Evolutionary conservation across 2,113 vertebrate species (phyloP).

Genomic region (Sturnira hondurensis): DNA sequence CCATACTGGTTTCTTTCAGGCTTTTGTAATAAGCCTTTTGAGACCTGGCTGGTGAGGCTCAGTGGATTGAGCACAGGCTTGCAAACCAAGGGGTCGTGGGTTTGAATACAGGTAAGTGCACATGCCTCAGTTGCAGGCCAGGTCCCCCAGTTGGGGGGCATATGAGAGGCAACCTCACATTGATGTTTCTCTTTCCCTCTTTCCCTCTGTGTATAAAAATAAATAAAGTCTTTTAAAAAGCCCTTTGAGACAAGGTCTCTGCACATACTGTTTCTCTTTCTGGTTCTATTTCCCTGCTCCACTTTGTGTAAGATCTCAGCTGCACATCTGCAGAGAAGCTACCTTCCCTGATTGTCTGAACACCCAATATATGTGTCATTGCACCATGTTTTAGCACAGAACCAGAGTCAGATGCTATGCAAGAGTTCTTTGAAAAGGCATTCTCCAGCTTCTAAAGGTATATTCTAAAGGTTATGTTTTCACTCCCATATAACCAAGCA

Average conservation of each 20-base stretch:
- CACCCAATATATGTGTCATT: not conserved
- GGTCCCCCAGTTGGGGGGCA: no score
- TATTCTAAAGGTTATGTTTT: no score
- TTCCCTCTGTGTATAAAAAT: no score
- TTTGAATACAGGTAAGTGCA: no score
- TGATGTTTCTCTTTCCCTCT: no score
- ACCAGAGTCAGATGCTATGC: not conserved
- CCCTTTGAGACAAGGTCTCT: not conserved
- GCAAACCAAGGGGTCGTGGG: no score
- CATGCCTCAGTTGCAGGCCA: no score
- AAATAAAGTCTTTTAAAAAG: no score
- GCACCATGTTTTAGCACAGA: not conserved
- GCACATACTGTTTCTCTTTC: not conserved
- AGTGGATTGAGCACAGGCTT: no score
- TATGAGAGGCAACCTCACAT: no score
- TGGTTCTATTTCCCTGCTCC: not conserved
- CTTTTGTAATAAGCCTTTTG: not conserved
- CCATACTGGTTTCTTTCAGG: not conserved
- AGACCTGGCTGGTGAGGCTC: no score
- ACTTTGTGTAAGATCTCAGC: not conserved
- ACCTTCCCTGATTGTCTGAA: not conserved
- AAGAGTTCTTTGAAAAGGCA: slow-evolving; percentile 8
- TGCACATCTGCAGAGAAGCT: not conserved
- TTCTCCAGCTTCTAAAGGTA: not conserved
- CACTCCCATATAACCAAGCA: not conserved